Conservation (phyloP, 1,140 invertebrate genomes). For the Cyrtorhinus lividipennis region DNA sequence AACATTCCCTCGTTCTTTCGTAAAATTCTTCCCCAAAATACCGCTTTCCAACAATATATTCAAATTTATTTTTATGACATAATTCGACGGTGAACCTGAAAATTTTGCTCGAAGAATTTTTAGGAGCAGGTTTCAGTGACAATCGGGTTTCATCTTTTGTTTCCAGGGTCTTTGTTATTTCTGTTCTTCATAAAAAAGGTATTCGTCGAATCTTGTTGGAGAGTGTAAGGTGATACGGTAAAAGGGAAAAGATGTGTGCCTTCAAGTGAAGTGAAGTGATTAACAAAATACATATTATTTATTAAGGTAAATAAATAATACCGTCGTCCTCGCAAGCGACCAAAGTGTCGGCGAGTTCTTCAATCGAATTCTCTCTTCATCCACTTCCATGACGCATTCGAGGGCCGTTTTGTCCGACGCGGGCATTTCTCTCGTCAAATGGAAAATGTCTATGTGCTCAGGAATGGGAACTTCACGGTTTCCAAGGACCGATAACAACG, state of each 20-base stretch:
- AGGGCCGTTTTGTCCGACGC: slow-evolving; percentile 86
- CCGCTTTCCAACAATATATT: too few species aligned
- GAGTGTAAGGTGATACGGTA: too few species aligned
- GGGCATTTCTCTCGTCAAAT: slow-evolving; percentile 91
- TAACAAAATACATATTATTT: neutral
- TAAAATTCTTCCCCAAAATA: too few species aligned
- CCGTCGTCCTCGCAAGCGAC: slow-evolving; percentile 77
- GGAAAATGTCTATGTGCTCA: slow-evolving; percentile 94
- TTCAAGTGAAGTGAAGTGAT: neutral
- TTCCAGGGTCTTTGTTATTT: too few species aligned
- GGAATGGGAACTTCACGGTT: slow-evolving; percentile 93
- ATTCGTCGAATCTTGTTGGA: too few species aligned
- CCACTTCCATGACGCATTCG: slow-evolving; percentile 96
- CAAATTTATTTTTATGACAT: too few species aligned
- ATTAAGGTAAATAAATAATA: slow-evolving; percentile 29
- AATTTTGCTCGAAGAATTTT: too few species aligned
- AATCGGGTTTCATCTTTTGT: too few species aligned
- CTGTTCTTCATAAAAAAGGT: too few species aligned
- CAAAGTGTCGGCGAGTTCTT: slow-evolving; percentile 84
- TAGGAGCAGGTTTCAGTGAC: too few species aligned
- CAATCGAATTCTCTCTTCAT: slow-evolving; percentile 83
- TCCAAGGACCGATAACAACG: slow-evolving; percentile 77
- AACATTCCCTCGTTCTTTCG: too few species aligned
- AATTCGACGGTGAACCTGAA: too few species aligned
- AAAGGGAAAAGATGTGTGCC: neutral